Conservation (phyloP, 1,140 invertebrate genomes). For the Aphis craccivora region DNA sequence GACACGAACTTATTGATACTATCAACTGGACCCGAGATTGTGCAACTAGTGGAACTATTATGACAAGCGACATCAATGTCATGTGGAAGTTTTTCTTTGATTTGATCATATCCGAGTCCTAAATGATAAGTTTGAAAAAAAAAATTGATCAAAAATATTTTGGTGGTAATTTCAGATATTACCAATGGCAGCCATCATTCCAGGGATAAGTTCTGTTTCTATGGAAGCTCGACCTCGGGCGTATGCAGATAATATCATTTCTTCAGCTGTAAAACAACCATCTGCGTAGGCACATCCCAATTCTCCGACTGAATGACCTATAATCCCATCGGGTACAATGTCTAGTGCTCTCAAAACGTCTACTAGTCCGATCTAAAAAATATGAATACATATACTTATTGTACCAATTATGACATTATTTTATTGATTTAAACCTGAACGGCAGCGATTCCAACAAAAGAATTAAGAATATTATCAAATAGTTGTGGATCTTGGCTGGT, state of each 20-base stretch:
- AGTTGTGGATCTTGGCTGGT: conserved; percentile 68
- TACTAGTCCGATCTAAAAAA: conserved; percentile 73
- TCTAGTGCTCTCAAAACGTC: conserved; percentile 68
- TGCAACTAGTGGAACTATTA: conserved; percentile 74
- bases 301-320: conserved; percentile 76
- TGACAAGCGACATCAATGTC: conserved; percentile 75
- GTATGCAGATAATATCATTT: conserved; percentile 72
- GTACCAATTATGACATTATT: no score
- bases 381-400: not conserved
- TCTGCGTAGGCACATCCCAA: conserved; percentile 76
- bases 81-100: conserved; percentile 70
- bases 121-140: not conserved
- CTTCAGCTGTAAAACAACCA: conserved; percentile 71
- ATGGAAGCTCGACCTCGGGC: conserved; percentile 71
- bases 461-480: conserved; percentile 71
- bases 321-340: conserved; percentile 71
- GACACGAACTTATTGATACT: conserved; percentile 68
- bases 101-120: conserved; percentile 65
- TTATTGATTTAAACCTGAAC: conserved; percentile 72
- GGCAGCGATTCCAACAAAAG: conserved; percentile 79
- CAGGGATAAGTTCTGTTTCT: conserved; percentile 67
- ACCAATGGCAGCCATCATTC: conserved; percentile 70
- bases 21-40: conserved; percentile 74
- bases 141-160: not conserved
- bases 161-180: not conserved